phyloP scores from a whole-genome alignment of 2,888 invertebrate genomes.

The Cartodere bifasciata region DNA sequence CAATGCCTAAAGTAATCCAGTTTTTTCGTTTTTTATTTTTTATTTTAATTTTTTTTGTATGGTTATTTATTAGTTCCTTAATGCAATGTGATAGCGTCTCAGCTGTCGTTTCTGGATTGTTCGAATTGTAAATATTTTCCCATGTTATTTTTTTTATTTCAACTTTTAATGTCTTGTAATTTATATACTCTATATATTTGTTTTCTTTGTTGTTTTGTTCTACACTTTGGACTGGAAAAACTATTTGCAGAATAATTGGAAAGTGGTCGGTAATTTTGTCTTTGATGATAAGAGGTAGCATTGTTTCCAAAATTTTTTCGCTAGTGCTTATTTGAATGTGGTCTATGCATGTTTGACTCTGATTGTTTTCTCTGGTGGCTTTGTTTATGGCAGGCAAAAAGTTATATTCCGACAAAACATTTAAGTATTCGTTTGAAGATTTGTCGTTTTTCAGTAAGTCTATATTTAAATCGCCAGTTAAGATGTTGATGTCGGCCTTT shows the following conservation, averaged over 20 bases:
- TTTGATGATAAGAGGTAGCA: slow-evolving; percentile 1
- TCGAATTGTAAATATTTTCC: background rate
- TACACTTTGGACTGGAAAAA: background rate
- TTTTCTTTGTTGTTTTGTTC: background rate
- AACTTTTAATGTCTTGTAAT: too few relatives aligned
- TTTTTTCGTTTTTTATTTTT: slow-evolving; percentile 6
- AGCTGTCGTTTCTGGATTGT: slow-evolving; percentile 3
- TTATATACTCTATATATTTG: too few relatives aligned
- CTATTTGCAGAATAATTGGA: background rate
- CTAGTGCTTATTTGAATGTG: slow-evolving; percentile 2
- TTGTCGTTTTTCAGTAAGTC: too few relatives aligned
- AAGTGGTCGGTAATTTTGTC: background rate
- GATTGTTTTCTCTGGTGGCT: background rate
- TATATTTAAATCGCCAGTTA: too few relatives aligned
- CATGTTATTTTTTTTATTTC: too few relatives aligned
- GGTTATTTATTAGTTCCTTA: background rate
- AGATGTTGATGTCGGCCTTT: too few relatives aligned
- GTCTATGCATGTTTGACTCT: background rate
- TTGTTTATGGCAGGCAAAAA: too few relatives aligned
- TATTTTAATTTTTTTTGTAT: slow-evolving; percentile 2
- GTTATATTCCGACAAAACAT: too few relatives aligned
- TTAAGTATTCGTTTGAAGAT: too few relatives aligned
- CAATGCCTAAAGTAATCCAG: slow-evolving; percentile 1
- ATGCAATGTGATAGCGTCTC: background rate
- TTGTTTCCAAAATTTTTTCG: slow-evolving; percentile 1